Evolutionary conservation across 2,888 invertebrate species (phyloP), one percentile per base, ranked within the genome.

Genomic region (Gonocerus acuteangulatus): DNA sequence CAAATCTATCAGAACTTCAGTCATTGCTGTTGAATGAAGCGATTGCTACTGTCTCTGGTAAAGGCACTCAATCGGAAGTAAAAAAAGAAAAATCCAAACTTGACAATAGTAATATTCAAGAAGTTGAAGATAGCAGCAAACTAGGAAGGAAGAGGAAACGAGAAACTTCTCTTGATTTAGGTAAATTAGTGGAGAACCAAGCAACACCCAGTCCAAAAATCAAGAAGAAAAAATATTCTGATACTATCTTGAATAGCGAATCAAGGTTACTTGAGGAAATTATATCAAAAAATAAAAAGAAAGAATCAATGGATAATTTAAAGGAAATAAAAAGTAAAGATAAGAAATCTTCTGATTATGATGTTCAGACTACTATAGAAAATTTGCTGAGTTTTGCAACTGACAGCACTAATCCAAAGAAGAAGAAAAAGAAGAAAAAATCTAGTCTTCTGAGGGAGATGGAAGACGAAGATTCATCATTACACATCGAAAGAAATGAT

Each of bases 221-320:
- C n/a, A 49, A 49, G 15, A 49, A 23, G 13, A 16, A 18, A 13
- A 2, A 18, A 32, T 13, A 15, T 16, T 3, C 32, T n/a, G 18
- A 34, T n/a, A 11, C 2, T 49, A 18, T 3, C 21, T 48, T 2
- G 22, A 27, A 23, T 7, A 9, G 16, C 15, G 9, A 21, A 15
- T n/a, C 1, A 2, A 21, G 9, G 21, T 23, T 23, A 23, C 23
- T 27, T 27, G 2, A 48, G 2, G 27, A 48, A 48, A 4, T 22
- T 15, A 22, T 15, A 49, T n/a, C 15, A 32, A 49, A 49, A 16
- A 49, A 49, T 13, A 49, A 49, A 32, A 49, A 49, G 32, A 42
- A 42, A 13, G 13, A 42, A 42, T 42, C 42, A 42, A 15, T 16
- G n/a, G 42, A 15, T 13, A 16, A 42, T 13, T 42, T 13, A 42